A percentile compares a stretch with the other conserved stretches of the same genome.
These are phyloP conservation scores for Diogma glabrata DNA, from an alignment of 2,888 invertebrate species.

Conservation along the genomic window DNA sequence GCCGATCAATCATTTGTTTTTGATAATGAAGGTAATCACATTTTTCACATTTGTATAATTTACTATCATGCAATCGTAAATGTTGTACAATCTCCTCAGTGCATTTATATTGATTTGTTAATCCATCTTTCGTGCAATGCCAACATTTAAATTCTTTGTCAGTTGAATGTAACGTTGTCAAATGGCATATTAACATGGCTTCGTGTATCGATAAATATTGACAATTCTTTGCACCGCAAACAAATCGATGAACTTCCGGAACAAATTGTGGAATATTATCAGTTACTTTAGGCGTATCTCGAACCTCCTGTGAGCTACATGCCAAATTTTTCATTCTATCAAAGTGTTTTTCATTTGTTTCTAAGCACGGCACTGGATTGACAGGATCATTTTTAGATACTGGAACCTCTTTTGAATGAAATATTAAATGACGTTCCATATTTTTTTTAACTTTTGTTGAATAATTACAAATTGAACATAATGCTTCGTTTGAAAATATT, in stretches of 20 bases:
- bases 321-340: constrained; percentile 78
- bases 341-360: constrained; percentile 66
- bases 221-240: constrained; percentile 60
- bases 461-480: constrained; percentile 56
- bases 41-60: constrained; percentile 57
- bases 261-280: constrained; percentile 39
- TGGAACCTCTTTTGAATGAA: constrained; percentile 47
- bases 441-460: constrained; percentile 59
- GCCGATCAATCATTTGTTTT: constrained; percentile 51
- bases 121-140: constrained; percentile 55
- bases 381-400: constrained; percentile 59
- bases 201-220: constrained; percentile 61
- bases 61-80: constrained; percentile 60
- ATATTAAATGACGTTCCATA: constrained; percentile 55
- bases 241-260: constrained; percentile 45
- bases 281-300: constrained; percentile 25
- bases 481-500: constrained; percentile 47
- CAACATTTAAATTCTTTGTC: constrained; percentile 51
- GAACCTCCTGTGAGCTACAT: constrained; percentile 43
- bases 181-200: constrained; percentile 56
- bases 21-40: constrained; percentile 56
- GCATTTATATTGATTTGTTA: no score
- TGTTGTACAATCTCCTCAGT: constrained; percentile 57
- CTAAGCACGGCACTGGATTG: constrained; percentile 71
- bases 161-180: constrained; percentile 56